phyloP scores from a whole-genome alignment of 2,797 vertebrate genomes.

The Bradypodion ventrale region DNA sequence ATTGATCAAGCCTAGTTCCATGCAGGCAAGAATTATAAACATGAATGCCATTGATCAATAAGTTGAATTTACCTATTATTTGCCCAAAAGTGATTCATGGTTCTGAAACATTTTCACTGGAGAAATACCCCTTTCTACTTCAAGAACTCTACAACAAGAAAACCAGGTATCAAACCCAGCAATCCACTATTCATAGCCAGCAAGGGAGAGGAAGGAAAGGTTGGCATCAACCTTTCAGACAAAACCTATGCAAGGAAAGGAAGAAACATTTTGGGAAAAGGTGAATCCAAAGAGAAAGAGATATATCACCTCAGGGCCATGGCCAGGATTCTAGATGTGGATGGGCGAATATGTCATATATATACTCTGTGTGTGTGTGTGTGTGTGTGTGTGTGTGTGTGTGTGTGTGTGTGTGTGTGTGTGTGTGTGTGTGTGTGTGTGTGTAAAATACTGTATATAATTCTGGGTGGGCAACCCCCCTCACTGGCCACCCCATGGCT shows the following conservation, averaged over 20 bases:
- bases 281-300: slow-evolving; percentile 8
- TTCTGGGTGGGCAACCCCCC: too few species aligned
- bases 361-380: too few species aligned
- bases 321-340: too few species aligned
- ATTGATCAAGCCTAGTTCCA: neutral
- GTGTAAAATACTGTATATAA: too few species aligned
- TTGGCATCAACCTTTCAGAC: neutral
- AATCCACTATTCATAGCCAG: neutral
- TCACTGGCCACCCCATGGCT: too few species aligned
- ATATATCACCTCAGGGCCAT: accelerated
- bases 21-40: neutral
- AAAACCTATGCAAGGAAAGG: neutral
- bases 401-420: too few species aligned
- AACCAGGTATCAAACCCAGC: too few species aligned
- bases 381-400: too few species aligned
- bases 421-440: too few species aligned
- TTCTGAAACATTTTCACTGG: neutral
- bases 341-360: too few species aligned
- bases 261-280: neutral
- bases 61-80: neutral
- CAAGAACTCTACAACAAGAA: too few species aligned
- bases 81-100: neutral
- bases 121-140: too few species aligned
- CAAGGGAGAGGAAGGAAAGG: neutral
- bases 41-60: neutral